Conservation (phyloP, 1,140 invertebrate species). For the Bactericera cockerelli region DNA sequence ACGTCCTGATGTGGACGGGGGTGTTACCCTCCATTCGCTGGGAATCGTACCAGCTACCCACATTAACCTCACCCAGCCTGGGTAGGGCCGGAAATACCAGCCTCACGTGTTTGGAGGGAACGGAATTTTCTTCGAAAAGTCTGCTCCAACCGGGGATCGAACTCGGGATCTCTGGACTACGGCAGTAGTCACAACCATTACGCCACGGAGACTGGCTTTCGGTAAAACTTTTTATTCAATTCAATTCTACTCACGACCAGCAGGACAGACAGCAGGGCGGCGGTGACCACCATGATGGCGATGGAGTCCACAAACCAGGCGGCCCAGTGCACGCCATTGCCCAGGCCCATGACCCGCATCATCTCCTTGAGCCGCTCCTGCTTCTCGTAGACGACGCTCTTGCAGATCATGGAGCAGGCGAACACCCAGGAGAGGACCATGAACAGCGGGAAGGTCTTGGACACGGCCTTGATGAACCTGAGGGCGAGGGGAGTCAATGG, state of each 20-base stretch:
- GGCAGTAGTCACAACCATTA: too few relatives aligned
- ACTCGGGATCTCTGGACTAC: too few relatives aligned
- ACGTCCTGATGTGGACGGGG: too few relatives aligned
- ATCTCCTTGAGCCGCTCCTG: constrained; percentile 42
- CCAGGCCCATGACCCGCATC: constrained; percentile 46
- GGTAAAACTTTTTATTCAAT: too few relatives aligned
- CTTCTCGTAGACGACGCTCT: constrained; percentile 52
- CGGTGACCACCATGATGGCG: constrained; percentile 34
- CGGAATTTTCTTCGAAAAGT: too few relatives aligned
- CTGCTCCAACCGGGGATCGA: too few relatives aligned
- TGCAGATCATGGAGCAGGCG: constrained; percentile 45
- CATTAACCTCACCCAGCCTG: too few relatives aligned
- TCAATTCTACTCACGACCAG: constrained; percentile 36
- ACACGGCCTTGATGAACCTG: constrained; percentile 39
- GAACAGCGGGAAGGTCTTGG: constrained; percentile 40
- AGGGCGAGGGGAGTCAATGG: not conserved
- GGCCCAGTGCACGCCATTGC: constrained; percentile 39
- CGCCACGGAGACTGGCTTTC: too few relatives aligned
- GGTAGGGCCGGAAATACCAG: too few relatives aligned
- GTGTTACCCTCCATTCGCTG: too few relatives aligned
- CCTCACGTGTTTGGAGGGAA: too few relatives aligned
- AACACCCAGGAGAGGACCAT: constrained; percentile 45
- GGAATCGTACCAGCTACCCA: too few relatives aligned
- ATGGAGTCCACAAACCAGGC: constrained; percentile 45
- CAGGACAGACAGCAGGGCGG: constrained; percentile 33